Evolutionary conservation across 2,888 invertebrate species (phyloP), one percentile per base, ranked within the genome.

Genomic region (Aleiodes alternator): DNA sequence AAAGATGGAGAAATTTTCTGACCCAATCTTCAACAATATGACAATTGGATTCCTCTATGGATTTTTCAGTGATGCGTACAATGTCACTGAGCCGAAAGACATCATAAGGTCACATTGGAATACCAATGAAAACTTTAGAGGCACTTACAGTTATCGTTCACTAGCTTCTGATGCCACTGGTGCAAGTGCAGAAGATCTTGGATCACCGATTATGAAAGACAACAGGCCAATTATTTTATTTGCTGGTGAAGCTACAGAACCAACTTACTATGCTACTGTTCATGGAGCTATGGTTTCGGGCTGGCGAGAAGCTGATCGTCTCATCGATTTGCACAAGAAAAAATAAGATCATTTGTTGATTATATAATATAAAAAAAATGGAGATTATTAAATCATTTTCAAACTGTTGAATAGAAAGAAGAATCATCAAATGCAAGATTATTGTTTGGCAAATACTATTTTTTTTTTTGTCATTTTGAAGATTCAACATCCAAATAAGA

Each of bases 201-300:
- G 91, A 0, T 87, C 89, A 71, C 95, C 95, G 0, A 80, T 84
- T 31, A 71, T 72, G 56, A 72, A 77, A 61, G 84, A 87, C 12
- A 91, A 90, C 0, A 89, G 87, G 78, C 91, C 84, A 8, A 84
- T 29, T 0, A 86, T 94, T 0, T 91, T 92, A 82, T 94, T 94
- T 84, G 94, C 92, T 1, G 94, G 94, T 0, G 94, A 94, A 84
- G 93, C 93, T 0, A 92, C 93, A 0, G 92, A 92, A 2, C 88
- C 90, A 16, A 90, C 92, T 70, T 90, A 90, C 79, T 93, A 91
- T 82, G 91, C 91, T 0, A 92, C 93, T 0, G 94, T 93, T 0
- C 94, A 95, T 79, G 95, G 95, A 0, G 95, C 95, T 0, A 88
- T 94, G 0, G 93, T 93, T 81, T 90, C 93, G 11, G 95, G 95